Conservation (phyloP, 2,888 invertebrate genomes). For the Keiferia lycopersicella region DNA sequence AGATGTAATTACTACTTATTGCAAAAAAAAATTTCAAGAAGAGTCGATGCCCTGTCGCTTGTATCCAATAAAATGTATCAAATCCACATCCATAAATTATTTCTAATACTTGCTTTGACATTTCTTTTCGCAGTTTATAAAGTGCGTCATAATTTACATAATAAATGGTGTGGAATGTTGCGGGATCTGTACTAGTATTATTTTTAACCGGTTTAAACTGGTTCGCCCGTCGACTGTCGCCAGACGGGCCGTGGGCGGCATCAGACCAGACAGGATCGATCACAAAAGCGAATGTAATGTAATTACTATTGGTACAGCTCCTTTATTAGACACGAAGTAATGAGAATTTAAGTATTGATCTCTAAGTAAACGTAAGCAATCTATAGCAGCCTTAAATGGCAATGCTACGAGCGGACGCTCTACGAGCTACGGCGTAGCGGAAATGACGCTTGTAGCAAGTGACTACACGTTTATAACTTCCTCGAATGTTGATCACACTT, state of each 20-base stretch:
- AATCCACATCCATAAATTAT: neutral
- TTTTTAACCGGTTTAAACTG: neutral
- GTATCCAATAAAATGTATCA: neutral
- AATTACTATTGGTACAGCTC: neutral
- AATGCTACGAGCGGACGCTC: conserved; percentile 1
- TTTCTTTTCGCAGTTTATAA: neutral
- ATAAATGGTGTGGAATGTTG: conserved; percentile 11
- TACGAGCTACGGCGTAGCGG: conserved; percentile 18
- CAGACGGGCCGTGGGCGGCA: conserved; percentile 6
- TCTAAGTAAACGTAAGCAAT: neutral
- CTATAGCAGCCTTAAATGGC: neutral
- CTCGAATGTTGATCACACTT: neutral
- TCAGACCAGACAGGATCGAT: conserved; percentile 15
- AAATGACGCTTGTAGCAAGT: conserved; percentile 12
- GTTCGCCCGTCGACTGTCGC: conserved; percentile 14
- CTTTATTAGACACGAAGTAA: neutral
- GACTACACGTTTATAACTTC: neutral
- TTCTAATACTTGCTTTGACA: neutral
- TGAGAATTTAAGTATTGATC: neutral
- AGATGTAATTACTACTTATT: neutral
- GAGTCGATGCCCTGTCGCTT: neutral
- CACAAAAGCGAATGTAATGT: neutral
- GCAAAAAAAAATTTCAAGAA: neutral
- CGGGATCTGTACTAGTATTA: conserved; percentile 5
- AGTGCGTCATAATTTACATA: conserved; percentile 18